Conservation (phyloP, 1,140 invertebrate genomes). For the Ips typographus region DNA sequence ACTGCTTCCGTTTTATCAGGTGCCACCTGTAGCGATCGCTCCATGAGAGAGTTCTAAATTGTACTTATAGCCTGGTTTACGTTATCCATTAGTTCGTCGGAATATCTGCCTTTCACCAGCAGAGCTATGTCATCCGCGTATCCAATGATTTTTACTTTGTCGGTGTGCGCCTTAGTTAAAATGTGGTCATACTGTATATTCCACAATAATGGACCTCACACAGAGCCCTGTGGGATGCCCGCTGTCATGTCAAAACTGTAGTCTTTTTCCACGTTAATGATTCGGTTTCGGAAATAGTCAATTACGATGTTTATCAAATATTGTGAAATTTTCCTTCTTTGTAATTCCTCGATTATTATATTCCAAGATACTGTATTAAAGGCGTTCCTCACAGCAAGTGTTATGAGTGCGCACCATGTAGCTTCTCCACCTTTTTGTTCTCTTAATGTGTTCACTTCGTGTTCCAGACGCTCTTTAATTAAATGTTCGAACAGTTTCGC, state of each 20-base stretch:
- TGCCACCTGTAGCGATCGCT: no score
- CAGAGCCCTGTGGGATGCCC: slow-evolving; percentile 15
- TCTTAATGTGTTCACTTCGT: no score
- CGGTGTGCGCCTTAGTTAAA: neutral
- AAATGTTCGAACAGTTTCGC: no score
- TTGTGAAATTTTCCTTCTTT: neutral
- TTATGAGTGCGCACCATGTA: neutral
- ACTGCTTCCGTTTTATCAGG: no score
- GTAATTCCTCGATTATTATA: neutral
- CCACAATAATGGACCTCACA: neutral
- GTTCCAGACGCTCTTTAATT: no score
- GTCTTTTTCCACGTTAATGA: neutral
- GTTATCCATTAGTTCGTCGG: neutral
- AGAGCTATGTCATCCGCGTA: slow-evolving; percentile 8
- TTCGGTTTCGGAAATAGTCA: neutral
- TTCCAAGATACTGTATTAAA: neutral
- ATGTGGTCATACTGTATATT: neutral
- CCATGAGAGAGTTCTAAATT: no score
- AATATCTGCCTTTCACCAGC: neutral
- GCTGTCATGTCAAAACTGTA: neutral
- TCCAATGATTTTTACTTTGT: neutral
- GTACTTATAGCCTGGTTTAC: neutral
- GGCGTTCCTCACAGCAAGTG: neutral
- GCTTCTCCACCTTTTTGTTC: neutral
- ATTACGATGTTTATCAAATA: neutral